Conservation (phyloP, 2,888 invertebrate genomes). For the Formica aserva region DNA sequence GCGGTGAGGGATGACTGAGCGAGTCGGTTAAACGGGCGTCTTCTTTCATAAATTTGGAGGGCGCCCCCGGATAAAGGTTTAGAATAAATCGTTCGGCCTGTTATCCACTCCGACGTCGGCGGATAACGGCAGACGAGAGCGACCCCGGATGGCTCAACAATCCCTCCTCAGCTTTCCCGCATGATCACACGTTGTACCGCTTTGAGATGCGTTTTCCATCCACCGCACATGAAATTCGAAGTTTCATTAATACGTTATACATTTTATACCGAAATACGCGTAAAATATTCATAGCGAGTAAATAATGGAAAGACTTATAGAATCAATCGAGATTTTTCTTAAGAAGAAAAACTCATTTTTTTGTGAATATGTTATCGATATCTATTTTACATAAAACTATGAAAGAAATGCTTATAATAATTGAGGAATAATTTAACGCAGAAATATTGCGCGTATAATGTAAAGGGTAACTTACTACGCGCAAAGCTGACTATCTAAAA, state of each 20-base stretch:
- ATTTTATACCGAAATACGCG: background rate
- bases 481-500: constrained; percentile 40
- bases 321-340: background rate
- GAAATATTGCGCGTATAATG: constrained; percentile 37
- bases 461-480: constrained; percentile 59
- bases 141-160: constrained; percentile 61
- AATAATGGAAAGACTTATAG: background rate
- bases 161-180: constrained; percentile 45
- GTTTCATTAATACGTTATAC: background rate
- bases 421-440: background rate
- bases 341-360: background rate
- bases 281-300: background rate
- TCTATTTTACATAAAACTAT: background rate
- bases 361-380: background rate
- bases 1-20: constrained; percentile 85
- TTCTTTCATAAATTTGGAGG: constrained; percentile 86
- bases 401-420: background rate
- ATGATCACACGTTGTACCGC: constrained; percentile 35
- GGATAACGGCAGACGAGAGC: constrained; percentile 76
- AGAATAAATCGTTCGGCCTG: constrained; percentile 84
- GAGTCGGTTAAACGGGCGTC: constrained; percentile 85
- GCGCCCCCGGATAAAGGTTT: constrained; percentile 82
- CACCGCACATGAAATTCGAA: constrained; percentile 16
- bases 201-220: constrained; percentile 27
- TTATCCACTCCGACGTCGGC: constrained; percentile 83